These are phyloP conservation scores for Melospiza georgiana DNA, from an alignment of 2,113 vertebrate species.

Conservation along the genomic window DNA sequence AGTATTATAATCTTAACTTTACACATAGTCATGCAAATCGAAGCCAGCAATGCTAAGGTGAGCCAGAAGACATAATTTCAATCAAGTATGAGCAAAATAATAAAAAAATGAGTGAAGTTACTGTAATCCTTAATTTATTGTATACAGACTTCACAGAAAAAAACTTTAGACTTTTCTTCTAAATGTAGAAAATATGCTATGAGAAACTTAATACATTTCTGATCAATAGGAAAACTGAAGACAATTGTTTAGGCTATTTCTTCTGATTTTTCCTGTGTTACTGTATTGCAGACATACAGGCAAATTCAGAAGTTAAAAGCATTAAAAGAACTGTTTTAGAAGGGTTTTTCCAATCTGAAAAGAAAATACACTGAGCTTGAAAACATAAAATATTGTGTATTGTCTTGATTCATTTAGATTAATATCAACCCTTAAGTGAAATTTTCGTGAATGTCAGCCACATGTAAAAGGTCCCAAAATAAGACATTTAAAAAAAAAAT, in stretches of 20 bases:
- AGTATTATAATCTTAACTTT: background rate
- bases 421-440: background rate
- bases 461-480: constrained; percentile 46
- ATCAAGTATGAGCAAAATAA: background rate
- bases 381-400: background rate
- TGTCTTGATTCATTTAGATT: background rate
- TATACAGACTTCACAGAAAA: background rate
- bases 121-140: background rate
- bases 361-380: background rate
- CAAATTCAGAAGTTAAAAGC: background rate
- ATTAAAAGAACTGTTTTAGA: background rate
- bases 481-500: background rate
- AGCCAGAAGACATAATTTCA: constrained; percentile 24
- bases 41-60: background rate
- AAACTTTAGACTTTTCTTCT: background rate
- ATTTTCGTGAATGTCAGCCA: constrained; percentile 1
- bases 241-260: background rate
- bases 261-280: background rate
- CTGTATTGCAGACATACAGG: background rate
- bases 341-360: background rate
- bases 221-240: background rate
- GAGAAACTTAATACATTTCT: background rate
- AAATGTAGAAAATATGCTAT: background rate
- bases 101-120: background rate
- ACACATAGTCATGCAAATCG: background rate